phyloP scores from a whole-genome alignment of 2,888 invertebrate genomes.

The Conchocele bisecta region DNA sequence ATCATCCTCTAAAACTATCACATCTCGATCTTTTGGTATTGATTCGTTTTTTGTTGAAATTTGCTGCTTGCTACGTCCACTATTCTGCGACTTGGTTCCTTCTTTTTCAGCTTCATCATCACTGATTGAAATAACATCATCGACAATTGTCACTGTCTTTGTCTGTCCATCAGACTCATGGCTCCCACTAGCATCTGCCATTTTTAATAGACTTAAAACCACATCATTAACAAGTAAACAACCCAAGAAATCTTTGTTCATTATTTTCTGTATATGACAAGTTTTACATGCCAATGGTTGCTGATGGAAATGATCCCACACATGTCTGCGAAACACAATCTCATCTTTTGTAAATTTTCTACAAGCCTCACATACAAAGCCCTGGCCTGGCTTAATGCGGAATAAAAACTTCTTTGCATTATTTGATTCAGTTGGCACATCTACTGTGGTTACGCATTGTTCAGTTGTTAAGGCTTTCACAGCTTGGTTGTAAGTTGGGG shows the following conservation, averaged over 20 bases:
- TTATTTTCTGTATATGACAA: slow-evolving; percentile 31
- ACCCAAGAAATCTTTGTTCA: slow-evolving; percentile 13
- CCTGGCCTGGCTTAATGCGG: slow-evolving; percentile 45
- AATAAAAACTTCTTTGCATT: slow-evolving; percentile 41
- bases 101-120: slow-evolving; percentile 51
- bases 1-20: slow-evolving; percentile 49
- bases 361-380: slow-evolving; percentile 56
- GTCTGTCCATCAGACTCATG: neutral
- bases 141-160: slow-evolving; percentile 1
- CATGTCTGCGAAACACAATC: slow-evolving; percentile 54
- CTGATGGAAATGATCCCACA: slow-evolving; percentile 66
- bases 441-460: too few species aligned
- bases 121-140: slow-evolving; percentile 55
- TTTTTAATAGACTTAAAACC: slow-evolving; percentile 40
- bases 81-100: too few species aligned
- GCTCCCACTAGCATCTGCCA: too few species aligned
- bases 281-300: slow-evolving; percentile 31
- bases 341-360: slow-evolving; percentile 57
- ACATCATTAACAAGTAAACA: slow-evolving; percentile 47
- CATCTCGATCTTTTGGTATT: slow-evolving; percentile 16
- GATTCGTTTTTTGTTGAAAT: neutral
- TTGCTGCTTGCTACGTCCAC: too few species aligned
- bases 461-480: too few species aligned
- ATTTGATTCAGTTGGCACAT: too few species aligned
- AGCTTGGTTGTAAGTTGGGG: too few species aligned